Conservation (phyloP, 1,140 invertebrate genomes). For the Scaptomyza pallida region DNA sequence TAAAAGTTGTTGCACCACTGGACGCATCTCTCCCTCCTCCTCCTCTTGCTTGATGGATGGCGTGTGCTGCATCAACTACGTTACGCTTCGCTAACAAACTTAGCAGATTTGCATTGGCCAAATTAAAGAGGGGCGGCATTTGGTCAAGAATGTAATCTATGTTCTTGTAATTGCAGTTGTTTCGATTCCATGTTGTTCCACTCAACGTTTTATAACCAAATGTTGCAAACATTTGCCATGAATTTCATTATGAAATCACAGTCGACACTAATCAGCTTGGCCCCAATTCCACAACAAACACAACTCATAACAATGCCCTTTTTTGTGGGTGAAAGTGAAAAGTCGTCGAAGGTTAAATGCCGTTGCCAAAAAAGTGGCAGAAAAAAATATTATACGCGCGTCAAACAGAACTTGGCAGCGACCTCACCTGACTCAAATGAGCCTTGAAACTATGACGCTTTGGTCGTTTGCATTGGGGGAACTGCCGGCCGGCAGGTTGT, state of each 20-base stretch:
- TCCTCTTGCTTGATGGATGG: slow-evolving; percentile 23
- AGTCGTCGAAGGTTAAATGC: slow-evolving; percentile 41
- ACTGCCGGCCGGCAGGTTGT: slow-evolving; percentile 12
- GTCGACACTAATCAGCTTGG: slow-evolving; percentile 21
- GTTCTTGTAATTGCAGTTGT: slow-evolving; percentile 1
- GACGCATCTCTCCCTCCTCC: slow-evolving; percentile 22
- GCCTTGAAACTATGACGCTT: slow-evolving; percentile 54
- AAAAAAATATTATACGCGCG: slow-evolving; percentile 19
- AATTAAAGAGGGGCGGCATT: slow-evolving; percentile 38
- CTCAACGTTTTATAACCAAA: background rate
- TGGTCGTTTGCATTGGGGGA: slow-evolving; percentile 5
- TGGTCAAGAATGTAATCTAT: slow-evolving; percentile 4
- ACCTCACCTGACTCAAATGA: slow-evolving; percentile 55
- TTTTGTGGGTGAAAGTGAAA: slow-evolving; percentile 24
- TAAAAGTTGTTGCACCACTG: slow-evolving; percentile 79
- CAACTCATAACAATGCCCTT: slow-evolving; percentile 7
- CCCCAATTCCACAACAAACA: background rate
- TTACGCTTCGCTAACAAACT: slow-evolving; percentile 58
- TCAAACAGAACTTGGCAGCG: slow-evolving; percentile 47
- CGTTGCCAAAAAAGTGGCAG: slow-evolving; percentile 39
- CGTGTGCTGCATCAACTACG: slow-evolving; percentile 60
- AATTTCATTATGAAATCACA: slow-evolving; percentile 10
- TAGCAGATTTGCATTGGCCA: slow-evolving; percentile 73
- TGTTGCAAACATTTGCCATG: background rate
- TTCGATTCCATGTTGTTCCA: background rate